Base-by-base conservation (phyloP, 2,888 invertebrate genomes). In the Drosophila borealis region DNA sequence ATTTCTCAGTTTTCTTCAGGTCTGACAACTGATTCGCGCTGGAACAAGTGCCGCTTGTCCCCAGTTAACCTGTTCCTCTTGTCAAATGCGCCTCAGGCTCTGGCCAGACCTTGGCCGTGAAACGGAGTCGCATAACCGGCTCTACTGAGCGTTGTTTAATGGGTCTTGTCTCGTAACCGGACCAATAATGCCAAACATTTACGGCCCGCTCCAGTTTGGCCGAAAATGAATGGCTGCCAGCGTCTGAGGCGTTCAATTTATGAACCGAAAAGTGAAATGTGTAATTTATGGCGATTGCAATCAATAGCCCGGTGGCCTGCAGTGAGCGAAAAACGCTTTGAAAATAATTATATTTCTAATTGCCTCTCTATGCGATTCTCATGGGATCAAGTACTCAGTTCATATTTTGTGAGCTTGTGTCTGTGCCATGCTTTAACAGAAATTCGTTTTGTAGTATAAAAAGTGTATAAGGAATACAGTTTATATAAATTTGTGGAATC, bases 261-360 rank as follows among this genome's bases (percentile, higher is more conserved):
- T 78, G 67, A 46, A 51, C 53, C 66, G 59, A 70, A 84, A 85
- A 86, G 86, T 78, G 77, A 80, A 79, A 80, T 70, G 79, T 70
- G 70, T 78, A 77, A 70, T 53, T 70, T 50, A 44, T 60, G 34
- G 39, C 44, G 9, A 14, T 14, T 17, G 45, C 53, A 41, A 45
- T 42, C 44, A 29, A 36, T 19, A 6, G 21, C 13, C 14, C n/a
- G n/a, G 11, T 10, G 3, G 14, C 6, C 11, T 67, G 21, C 61
- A 69, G 67, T 60, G 19, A n/a, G 62, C 34, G 53, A 50, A 62
- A 60, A 34, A 11, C 25, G 21, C 33, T 33, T 17, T 17, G 2
- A 17, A 17, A 2, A 17, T 17, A 17, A 17, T 17, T 17, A 17
- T 17, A 17, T 13, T 13, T 3, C 9, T 55, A 4, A 9, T 9